These are phyloP conservation scores for Hypomesus transpacificus DNA, from an alignment of 2,113 vertebrate genomes.

Conservation along the genomic window DNA sequence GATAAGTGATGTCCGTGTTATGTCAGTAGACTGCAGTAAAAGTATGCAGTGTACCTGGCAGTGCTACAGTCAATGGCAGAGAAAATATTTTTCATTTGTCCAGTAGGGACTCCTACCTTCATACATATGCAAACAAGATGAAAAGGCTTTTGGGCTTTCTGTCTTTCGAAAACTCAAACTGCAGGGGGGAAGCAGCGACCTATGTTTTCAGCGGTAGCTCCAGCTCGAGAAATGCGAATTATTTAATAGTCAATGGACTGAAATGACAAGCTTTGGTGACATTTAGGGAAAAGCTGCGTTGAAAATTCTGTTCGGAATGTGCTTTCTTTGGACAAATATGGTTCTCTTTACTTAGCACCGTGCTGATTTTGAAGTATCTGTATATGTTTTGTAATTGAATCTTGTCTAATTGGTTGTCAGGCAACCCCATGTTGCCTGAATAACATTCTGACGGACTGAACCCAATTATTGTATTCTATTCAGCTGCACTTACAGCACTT, in stretches of 20 bases:
- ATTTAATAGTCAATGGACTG: not conserved
- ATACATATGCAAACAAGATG: not conserved
- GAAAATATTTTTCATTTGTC: not conserved
- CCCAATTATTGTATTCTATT: not conserved
- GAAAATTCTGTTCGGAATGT: not conserved
- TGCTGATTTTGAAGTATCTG: not conserved
- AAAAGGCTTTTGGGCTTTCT: not conserved
- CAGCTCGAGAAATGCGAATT: not conserved
- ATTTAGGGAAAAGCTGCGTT: not conserved
- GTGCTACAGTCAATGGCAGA: not conserved
- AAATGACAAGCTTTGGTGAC: not conserved
- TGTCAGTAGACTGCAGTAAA: not conserved
- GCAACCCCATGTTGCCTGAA: not conserved
- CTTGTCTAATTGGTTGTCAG: not conserved
- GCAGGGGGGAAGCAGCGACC: not conserved
- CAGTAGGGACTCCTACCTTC: not conserved
- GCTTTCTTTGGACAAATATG: not conserved
- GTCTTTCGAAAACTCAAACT: not conserved
- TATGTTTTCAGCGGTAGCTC: too few relatives aligned
- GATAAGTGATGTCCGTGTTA: not conserved
- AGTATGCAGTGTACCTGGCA: not conserved
- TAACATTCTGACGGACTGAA: not conserved
- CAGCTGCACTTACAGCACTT: not conserved
- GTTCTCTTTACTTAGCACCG: not conserved
- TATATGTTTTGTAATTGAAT: not conserved